phyloP scores from a whole-genome alignment of 2,888 invertebrate species.

The Notodonta ziczac region DNA sequence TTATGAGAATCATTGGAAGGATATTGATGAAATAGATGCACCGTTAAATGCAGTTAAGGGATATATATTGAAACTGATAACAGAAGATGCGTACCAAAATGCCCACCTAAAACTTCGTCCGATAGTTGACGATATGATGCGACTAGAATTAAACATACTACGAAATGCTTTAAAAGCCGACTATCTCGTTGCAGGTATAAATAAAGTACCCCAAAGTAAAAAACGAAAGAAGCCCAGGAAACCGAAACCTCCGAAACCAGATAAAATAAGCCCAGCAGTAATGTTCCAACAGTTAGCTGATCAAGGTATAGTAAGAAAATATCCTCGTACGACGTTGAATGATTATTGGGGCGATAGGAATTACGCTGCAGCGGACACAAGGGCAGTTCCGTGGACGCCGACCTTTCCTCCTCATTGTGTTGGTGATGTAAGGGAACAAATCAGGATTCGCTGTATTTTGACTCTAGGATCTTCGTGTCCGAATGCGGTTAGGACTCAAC shows the following conservation, averaged over 20 bases:
- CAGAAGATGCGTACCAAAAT: conserved; percentile 86
- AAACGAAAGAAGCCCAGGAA: conserved; percentile 73
- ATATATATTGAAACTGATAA: conserved; percentile 86
- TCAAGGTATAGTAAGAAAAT: conserved; percentile 87
- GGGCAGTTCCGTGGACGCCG: conserved; percentile 71
- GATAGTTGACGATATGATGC: conserved; percentile 88
- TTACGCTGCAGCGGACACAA: conserved; percentile 83
- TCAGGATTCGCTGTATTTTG: conserved; percentile 86
- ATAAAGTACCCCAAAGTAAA: conserved; percentile 49
- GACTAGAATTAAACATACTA: conserved; percentile 80
- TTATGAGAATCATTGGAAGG: conserved; percentile 69
- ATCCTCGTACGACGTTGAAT: conserved; percentile 83
- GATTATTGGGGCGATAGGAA: conserved; percentile 89
- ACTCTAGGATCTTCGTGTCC: conserved; percentile 78
- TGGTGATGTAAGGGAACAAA: conserved; percentile 85
- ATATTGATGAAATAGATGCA: conserved; percentile 69
- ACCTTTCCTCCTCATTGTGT: conserved; percentile 80
- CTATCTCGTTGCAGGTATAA: conserved; percentile 43
- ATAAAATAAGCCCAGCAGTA: conserved; percentile 85
- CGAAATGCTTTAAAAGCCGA: conserved; percentile 81
- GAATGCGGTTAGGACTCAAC: conserved; percentile 82
- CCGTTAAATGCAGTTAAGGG: conserved; percentile 85
- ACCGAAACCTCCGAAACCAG: conserved; percentile 85
- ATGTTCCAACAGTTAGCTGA: conserved; percentile 89
- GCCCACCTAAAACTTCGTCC: conserved; percentile 87